Base-by-base conservation (phyloP, 2,113 vertebrate genomes). In the Callithrix jacchus region DNA sequence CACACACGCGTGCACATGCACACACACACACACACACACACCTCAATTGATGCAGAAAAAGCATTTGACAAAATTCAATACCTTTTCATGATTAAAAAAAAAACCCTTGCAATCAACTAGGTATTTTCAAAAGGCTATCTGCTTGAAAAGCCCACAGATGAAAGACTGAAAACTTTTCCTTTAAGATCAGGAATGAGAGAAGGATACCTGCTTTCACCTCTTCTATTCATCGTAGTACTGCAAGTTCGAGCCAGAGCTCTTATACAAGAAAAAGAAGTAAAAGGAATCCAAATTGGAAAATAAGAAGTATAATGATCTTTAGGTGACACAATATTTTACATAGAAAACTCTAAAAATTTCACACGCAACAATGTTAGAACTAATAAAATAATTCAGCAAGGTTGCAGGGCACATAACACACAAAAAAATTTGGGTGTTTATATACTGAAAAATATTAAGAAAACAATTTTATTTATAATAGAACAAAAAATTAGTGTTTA, bases 331-430 rank as follows among this genome's bases (percentile, higher is more conserved):
- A 21, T 42, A 35, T 68, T 70, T 32, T 68, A 61, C 20, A 1
- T 52, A 82, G 45, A 70, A 93, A 95, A 90, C 35, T 32, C 58
- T 40, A 18, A 95, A 89, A 25, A 90, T 32, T 73, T 52, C n/a
- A 93, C 11, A 42, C 10, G 74, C 61, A 42, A 56, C 32, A 94
- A 23, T 21, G 6, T 54, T 35, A 82, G 30, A 66, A 32, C 25
- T 64, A 74, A 40, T 58, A 52, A 81, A 40, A 74, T 8, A 93
- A 40, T 25, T 95, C 32, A 70, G 4, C 23, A 92, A 88, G 79
- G 7, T 76, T 86, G 17, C 8, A 70, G 20, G 37, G 45, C 32
- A 40, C 11, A 77, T 58, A 87, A 52, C 32, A n/a, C 35, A n/a
- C 66, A 70, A 70, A 64, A 17, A n/a, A 18, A n/a, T 18, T 20